Percentiles rank a stretch among this genome's conserved stretches.
phyloP scores from a whole-genome alignment of 1,140 invertebrate species.

The Polypedilum vanderplanki region DNA sequence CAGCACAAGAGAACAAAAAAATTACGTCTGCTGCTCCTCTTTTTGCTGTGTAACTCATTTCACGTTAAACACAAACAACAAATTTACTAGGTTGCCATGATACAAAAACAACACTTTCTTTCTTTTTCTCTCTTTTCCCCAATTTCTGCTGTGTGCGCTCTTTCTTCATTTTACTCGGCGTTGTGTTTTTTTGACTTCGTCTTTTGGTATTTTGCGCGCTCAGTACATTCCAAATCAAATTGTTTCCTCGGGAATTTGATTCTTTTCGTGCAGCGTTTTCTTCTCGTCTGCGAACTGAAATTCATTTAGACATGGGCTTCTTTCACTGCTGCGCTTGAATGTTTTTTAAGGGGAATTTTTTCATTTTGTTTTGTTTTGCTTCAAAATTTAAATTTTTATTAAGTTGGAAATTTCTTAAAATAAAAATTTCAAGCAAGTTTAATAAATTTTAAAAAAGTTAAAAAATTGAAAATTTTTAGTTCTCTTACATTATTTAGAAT shows the following conservation, averaged over 20 bases:
- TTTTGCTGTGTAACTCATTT: slow-evolving; percentile 2
- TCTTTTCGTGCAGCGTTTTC: background rate
- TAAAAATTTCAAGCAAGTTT: too few relatives aligned
- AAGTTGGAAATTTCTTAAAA: too few relatives aligned
- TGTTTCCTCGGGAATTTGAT: slow-evolving; percentile 24
- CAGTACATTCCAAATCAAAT: slow-evolving; percentile 23
- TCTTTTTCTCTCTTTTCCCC: too few relatives aligned
- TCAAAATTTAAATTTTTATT: too few relatives aligned
- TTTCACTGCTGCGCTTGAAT: background rate
- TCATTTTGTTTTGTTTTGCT: background rate
- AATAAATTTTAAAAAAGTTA: too few relatives aligned
- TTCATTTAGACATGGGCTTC: slow-evolving; percentile 16
- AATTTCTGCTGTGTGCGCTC: too few relatives aligned
- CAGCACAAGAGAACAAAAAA: slow-evolving; percentile 12
- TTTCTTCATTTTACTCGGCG: background rate
- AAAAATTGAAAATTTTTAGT: too few relatives aligned
- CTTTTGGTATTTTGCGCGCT: slow-evolving; percentile 21
- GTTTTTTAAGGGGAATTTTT: too few relatives aligned
- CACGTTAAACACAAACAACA: slow-evolving; percentile 27
- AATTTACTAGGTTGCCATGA: slow-evolving; percentile 1
- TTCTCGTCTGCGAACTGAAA: slow-evolving; percentile 28
- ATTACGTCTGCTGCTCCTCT: background rate
- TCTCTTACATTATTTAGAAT: too few relatives aligned
- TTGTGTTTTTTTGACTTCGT: background rate
- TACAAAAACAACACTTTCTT: background rate